Conservation (phyloP, 2,888 invertebrate species). For the Cyclophora albipunctata region DNA sequence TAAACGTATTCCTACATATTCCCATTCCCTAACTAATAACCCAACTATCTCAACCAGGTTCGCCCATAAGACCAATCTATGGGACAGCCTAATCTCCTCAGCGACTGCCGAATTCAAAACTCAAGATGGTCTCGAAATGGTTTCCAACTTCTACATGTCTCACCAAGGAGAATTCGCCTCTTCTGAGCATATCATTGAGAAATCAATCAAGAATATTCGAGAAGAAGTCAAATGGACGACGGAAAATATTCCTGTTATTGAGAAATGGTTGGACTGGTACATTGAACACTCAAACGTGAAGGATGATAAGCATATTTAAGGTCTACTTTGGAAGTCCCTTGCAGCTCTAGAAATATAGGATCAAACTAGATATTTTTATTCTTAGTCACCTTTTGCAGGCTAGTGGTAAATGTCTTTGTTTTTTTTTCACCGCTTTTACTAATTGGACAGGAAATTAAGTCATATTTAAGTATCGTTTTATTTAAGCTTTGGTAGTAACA, state of each 20-base stretch:
- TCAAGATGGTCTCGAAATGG: constrained; percentile 81
- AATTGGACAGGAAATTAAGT: not conserved
- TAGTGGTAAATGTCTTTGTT: too few relatives aligned
- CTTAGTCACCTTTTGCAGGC: too few relatives aligned
- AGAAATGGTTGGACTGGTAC: constrained; percentile 78
- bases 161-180: constrained; percentile 81
- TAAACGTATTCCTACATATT: not conserved
- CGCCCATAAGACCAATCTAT: constrained; percentile 80
- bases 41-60: constrained; percentile 62
- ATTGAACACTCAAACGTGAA: constrained; percentile 34
- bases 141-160: constrained; percentile 77
- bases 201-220: constrained; percentile 81
- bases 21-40: constrained; percentile 9
- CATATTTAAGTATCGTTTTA: not conserved
- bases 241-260: constrained; percentile 83
- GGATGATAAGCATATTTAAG: constrained; percentile 28
- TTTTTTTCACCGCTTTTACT: too few relatives aligned
- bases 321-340: too few relatives aligned
- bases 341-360: too few relatives aligned
- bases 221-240: constrained; percentile 86
- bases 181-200: constrained; percentile 83
- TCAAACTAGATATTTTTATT: too few relatives aligned
- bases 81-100: constrained; percentile 84
- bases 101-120: constrained; percentile 86
- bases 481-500: not conserved